phyloP scores from a whole-genome alignment of 2,113 vertebrate species.

The Aviceda subcristata region DNA sequence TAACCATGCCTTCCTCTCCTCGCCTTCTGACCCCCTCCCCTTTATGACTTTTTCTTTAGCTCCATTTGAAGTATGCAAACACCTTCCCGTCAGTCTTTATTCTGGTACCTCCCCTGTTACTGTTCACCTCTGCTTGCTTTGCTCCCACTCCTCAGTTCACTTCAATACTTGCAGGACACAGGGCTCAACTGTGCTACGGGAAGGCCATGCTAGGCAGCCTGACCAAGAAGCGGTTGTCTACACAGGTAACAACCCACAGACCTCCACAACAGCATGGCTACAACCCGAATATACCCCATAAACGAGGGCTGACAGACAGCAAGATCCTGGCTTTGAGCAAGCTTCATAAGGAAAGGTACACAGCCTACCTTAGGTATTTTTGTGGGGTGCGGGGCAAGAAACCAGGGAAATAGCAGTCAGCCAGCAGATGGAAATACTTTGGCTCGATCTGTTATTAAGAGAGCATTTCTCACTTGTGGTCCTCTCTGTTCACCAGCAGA shows the following conservation, averaged over 20 bases:
- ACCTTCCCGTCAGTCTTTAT: background rate
- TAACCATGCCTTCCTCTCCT: background rate
- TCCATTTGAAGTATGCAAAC: background rate
- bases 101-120: background rate
- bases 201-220: background rate
- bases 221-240: background rate
- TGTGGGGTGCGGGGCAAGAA: background rate
- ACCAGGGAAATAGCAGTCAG: background rate
- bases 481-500: background rate
- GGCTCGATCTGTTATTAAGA: background rate
- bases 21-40: background rate
- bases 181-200: background rate
- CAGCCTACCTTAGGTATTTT: background rate
- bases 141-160: background rate
- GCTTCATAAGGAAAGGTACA: accelerated
- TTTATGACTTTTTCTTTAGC: background rate
- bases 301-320: background rate
- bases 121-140: background rate
- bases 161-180: background rate
- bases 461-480: background rate
- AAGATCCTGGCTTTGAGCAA: background rate
- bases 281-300: background rate
- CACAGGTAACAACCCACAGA: background rate
- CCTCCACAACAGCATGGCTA: background rate
- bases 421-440: background rate